Percentiles rank a stretch among this genome's conserved stretches.
phyloP scores from a whole-genome alignment of 2,797 vertebrate species.

The Pipistrellus pipistrellus region DNA sequence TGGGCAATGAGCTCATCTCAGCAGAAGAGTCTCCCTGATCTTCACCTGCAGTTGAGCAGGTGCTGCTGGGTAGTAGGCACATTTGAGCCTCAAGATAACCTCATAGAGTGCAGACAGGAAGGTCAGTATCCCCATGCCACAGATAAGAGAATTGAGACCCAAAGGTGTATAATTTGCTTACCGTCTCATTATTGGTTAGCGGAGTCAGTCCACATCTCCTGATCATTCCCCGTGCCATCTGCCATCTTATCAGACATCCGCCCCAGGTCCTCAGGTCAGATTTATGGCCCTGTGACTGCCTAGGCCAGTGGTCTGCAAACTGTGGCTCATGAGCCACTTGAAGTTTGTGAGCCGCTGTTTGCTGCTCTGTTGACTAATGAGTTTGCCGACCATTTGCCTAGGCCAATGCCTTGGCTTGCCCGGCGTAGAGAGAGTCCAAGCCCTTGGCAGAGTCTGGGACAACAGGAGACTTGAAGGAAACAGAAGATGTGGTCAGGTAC shows the following conservation, averaged over 20 bases:
- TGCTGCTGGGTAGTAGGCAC: background rate
- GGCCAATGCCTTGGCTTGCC: background rate
- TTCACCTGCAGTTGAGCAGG: background rate
- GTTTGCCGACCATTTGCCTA: too few relatives aligned
- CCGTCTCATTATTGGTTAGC: background rate
- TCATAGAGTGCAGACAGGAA: background rate
- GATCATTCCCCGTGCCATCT: background rate
- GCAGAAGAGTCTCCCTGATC: background rate
- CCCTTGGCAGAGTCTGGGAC: background rate
- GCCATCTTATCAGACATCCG: background rate
- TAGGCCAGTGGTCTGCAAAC: background rate
- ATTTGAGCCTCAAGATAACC: background rate
- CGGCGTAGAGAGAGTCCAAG: background rate
- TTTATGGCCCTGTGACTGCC: background rate
- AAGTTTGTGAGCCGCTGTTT: too few relatives aligned
- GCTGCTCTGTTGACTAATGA: too few relatives aligned
- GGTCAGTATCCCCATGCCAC: background rate
- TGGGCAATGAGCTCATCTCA: background rate
- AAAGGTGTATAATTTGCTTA: background rate
- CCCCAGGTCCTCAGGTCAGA: background rate
- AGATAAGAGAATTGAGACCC: constrained; percentile 2
- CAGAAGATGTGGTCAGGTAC: background rate
- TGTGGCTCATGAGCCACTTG: too few relatives aligned
- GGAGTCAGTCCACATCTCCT: background rate
- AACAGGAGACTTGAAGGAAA: background rate